Percentiles rank a stretch among this genome's conserved stretches.
Evolutionary conservation across 2,113 vertebrate species (phyloP).

Genomic region (Acanthisitta chloris): DNA sequence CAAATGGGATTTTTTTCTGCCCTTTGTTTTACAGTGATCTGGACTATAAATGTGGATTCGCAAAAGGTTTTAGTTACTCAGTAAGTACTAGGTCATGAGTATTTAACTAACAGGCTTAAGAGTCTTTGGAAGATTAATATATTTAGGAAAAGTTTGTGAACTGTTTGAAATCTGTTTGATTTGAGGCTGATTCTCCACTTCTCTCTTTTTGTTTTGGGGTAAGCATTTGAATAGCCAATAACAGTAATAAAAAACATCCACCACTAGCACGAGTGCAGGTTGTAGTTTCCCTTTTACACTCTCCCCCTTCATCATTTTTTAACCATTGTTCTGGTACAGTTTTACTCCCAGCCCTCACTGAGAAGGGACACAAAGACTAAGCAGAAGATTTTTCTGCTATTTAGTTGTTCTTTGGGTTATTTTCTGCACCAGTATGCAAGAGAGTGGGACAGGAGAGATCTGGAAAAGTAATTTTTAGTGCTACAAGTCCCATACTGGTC

Average conservation of each 20-base stretch:
- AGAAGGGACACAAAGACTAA: not conserved
- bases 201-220: not conserved
- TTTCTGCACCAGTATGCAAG: not conserved
- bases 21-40: not conserved
- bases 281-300: not conserved
- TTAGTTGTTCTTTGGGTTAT: not conserved
- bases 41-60: not conserved
- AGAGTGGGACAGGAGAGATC: not conserved
- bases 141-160: not conserved
- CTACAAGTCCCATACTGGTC: not conserved
- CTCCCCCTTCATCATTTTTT: not conserved
- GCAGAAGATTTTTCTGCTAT: not conserved
- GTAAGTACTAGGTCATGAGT: not conserved
- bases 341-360: not conserved
- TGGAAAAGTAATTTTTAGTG: not conserved
- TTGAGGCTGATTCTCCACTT: not conserved
- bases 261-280: not conserved
- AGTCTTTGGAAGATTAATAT: not conserved
- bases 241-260: not conserved
- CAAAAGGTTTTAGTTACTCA: not conserved
- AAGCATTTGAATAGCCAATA: not conserved
- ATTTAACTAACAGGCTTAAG: not conserved
- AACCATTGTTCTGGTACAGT: not conserved
- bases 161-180: constrained; percentile 2
- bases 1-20: constrained; percentile 17